Evolutionary conservation across 1,140 invertebrate genomes (phyloP).

Genomic region (Leptinotarsa defecta): DNA sequence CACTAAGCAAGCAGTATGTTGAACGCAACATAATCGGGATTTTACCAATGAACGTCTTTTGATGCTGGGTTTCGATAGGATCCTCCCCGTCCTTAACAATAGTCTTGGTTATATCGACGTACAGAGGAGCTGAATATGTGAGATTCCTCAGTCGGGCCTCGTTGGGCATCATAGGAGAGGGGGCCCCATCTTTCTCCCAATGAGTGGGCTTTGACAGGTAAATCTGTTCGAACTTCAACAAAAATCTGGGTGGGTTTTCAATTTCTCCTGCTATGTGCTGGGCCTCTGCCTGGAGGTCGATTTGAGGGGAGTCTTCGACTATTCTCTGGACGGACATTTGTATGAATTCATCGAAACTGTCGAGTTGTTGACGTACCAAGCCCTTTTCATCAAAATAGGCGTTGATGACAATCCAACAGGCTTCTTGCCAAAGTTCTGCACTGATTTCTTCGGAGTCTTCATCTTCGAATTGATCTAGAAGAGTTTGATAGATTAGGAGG

Average conservation of each 20-base stretch:
- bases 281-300: slow-evolving; percentile 96
- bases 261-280: slow-evolving; percentile 92
- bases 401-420: slow-evolving; percentile 99
- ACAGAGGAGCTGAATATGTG: slow-evolving; percentile 95
- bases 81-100: slow-evolving; percentile 90
- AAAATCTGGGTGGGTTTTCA: slow-evolving; percentile 89
- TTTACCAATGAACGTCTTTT: slow-evolving; percentile 98
- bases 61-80: slow-evolving; percentile 89
- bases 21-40: slow-evolving; percentile 99
- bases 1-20: slow-evolving; percentile 92
- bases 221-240: slow-evolving; percentile 98
- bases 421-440: slow-evolving; percentile 96
- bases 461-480: slow-evolving; percentile 70
- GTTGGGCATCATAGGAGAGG: slow-evolving; percentile 99
- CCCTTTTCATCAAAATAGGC: slow-evolving; percentile 99
- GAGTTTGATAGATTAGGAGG: too few species aligned
- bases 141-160: slow-evolving; percentile 88
- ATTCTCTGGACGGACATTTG: slow-evolving; percentile 99
- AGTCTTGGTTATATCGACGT: slow-evolving; percentile 98
- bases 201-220: slow-evolving; percentile 98
- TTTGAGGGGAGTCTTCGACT: slow-evolving; percentile 96
- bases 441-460: slow-evolving; percentile 89
- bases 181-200: slow-evolving; percentile 99
- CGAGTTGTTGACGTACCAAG: slow-evolving; percentile 96
- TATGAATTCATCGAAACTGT: slow-evolving; percentile 99